phyloP scores from a whole-genome alignment of 2,888 invertebrate species.

The Eupeodes latifasciatus region DNA sequence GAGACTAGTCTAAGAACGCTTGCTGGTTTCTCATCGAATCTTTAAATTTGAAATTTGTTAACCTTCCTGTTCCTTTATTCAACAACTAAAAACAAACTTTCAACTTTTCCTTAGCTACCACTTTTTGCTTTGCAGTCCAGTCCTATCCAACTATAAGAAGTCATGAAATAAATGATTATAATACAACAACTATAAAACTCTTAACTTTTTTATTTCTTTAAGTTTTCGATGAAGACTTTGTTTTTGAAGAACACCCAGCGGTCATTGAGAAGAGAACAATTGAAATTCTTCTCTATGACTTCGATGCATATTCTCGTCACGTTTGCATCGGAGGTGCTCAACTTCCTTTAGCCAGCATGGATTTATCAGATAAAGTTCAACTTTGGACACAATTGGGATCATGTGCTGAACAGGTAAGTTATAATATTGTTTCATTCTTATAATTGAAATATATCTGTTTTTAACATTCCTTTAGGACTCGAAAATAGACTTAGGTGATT shows the following conservation, averaged over 20 bases:
- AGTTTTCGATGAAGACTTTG: slow-evolving; percentile 89
- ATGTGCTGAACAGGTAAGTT: slow-evolving; percentile 84
- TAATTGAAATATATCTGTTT: no score
- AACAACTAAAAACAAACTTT: no score
- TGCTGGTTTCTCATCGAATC: no score
- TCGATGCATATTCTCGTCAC: slow-evolving; percentile 88
- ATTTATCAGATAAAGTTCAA: slow-evolving; percentile 86
- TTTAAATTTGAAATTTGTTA: no score
- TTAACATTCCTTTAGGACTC: slow-evolving; percentile 79
- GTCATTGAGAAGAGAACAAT: slow-evolving; percentile 85
- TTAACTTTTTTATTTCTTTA: slow-evolving; percentile 57
- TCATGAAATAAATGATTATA: no score
- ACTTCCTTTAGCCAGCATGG: slow-evolving; percentile 85
- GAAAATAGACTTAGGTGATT: slow-evolving; percentile 94
- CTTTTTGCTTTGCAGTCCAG: no score
- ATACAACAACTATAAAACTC: no score
- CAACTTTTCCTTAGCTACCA: no score
- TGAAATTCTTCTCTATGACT: slow-evolving; percentile 88
- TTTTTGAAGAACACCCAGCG: slow-evolving; percentile 87
- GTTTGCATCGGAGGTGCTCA: slow-evolving; percentile 87
- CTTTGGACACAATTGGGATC: slow-evolving; percentile 86
- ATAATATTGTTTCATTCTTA: not conserved
- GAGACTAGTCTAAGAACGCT: no score
- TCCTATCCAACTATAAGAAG: no score
- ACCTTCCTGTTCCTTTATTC: no score